These are phyloP conservation scores for Cynopterus brachyotis DNA, from an alignment of 2,113 vertebrate species.

Conservation along the genomic window DNA sequence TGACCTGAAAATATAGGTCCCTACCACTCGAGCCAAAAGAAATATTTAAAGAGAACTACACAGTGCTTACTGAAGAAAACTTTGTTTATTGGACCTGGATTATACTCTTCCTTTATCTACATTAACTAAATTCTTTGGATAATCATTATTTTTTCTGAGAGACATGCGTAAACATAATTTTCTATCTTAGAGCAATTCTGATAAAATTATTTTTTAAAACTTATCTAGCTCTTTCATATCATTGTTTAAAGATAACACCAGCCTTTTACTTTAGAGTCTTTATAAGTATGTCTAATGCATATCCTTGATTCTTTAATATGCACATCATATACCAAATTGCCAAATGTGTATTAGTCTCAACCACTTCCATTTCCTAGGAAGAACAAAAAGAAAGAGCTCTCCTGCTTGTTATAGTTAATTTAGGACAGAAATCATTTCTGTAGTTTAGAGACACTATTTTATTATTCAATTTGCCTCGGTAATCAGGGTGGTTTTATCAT, in stretches of 20 bases:
- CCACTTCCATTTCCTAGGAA: background rate
- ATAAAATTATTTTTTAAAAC: background rate
- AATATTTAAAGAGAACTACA: background rate
- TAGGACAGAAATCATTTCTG: background rate
- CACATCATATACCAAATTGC: accelerated
- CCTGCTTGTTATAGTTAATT: background rate
- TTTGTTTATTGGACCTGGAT: background rate
- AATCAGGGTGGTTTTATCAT: background rate
- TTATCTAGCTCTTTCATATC: background rate
- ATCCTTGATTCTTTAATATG: background rate
- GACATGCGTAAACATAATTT: background rate
- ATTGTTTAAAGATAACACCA: background rate
- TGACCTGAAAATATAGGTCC: background rate
- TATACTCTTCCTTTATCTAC: background rate
- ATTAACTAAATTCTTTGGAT: background rate
- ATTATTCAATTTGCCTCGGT: background rate
- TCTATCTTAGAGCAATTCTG: background rate
- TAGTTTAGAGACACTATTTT: background rate
- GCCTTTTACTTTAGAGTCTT: background rate
- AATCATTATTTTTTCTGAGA: background rate
- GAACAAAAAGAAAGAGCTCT: background rate
- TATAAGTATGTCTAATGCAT: background rate
- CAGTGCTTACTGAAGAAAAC: background rate
- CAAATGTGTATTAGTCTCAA: background rate
- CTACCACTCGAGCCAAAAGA: background rate